phyloP scores from a whole-genome alignment of 2,113 vertebrate genomes.

The Salminus brasiliensis region DNA sequence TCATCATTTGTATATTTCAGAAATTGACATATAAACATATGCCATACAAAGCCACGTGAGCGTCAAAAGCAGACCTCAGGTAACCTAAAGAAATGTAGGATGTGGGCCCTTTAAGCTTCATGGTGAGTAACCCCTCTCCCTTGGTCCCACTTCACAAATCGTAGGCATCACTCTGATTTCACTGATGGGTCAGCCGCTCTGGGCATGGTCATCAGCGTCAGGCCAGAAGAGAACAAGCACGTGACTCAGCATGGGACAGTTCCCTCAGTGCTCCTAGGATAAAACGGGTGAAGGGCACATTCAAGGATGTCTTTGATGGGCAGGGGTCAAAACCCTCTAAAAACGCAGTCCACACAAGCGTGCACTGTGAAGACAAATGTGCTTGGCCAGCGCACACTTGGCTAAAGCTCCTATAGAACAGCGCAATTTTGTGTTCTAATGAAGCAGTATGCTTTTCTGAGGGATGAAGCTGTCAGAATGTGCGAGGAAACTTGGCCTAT shows the following conservation, averaged over 20 bases:
- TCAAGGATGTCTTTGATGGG: conserved; percentile 11
- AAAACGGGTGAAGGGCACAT: conserved; percentile 36
- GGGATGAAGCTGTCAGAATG: conserved; percentile 61
- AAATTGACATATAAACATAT: too few species aligned
- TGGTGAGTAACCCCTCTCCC: conserved; percentile 33
- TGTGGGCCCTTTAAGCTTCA: too few species aligned
- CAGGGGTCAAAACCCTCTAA: neutral
- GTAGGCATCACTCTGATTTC: conserved; percentile 57
- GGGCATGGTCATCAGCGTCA: conserved; percentile 23
- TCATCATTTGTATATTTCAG: too few species aligned
- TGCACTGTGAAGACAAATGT: neutral
- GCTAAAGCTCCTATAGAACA: neutral
- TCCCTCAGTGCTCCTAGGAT: neutral
- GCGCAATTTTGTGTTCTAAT: conserved; percentile 1
- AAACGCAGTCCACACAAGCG: neutral
- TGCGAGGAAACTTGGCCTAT: conserved; percentile 66
- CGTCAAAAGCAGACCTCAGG: too few species aligned
- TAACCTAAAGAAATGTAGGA: too few species aligned
- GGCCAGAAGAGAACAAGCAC: neutral
- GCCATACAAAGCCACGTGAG: too few species aligned
- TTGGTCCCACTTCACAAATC: conserved; percentile 50
- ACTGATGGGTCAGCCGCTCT: conserved; percentile 12
- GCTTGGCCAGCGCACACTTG: neutral
- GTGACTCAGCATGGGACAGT: neutral
- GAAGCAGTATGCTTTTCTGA: conserved; percentile 56